Base-by-base conservation (phyloP, 2,797 vertebrate genomes). In the Sebastes kiyomatsui region DNA sequence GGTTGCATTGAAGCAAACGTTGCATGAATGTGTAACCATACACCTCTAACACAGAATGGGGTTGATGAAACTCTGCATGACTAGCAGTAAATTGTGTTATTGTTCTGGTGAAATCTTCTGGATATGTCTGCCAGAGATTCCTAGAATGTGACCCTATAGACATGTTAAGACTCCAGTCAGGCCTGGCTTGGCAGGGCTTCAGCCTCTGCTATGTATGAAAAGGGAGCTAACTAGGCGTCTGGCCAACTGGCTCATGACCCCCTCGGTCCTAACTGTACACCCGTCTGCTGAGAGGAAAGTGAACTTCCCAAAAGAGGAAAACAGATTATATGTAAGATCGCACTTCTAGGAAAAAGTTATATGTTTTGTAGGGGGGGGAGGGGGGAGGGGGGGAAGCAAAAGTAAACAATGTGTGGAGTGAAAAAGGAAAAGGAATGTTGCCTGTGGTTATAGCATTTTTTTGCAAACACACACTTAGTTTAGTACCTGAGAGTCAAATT, bases 401-500 rank as follows among this genome's bases (percentile, higher is more conserved):
- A 74, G 56, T 77, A 70, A 80, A 67, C 20, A 84, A 88, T 79
- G 56, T 72, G 59, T 77, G 73, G 59, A 79, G 74, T 32, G 59
- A 23, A 85, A 76, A 79, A 38, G 28, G 71, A 74, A 76, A 78
- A 86, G 69, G 83, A 89, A 90, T 85, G 75, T 84, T 79, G 81
- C 82, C 87, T 79, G 69, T 35, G 82, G 85, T 89, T 86, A 76
- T 55, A 86, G 60, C 35, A 42, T 83, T 72, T 56, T 83, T 56
- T 83, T 77, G 75, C 75, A 86, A 83, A 78, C 78, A 74, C 67
- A 85, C 81, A 83, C 46, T 85, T 62, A 69, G 81, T 90, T 86
- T 83, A 85, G 95, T 98, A 99, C 99, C 99, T 99, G 99, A 91
- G 99, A 98, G 95, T 99, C 99, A 71, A 99, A 99, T 96, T 99